These are phyloP conservation scores for Parasteatoda tepidariorum DNA, from an alignment of 1,140 invertebrate genomes.

Conservation along the genomic window DNA sequence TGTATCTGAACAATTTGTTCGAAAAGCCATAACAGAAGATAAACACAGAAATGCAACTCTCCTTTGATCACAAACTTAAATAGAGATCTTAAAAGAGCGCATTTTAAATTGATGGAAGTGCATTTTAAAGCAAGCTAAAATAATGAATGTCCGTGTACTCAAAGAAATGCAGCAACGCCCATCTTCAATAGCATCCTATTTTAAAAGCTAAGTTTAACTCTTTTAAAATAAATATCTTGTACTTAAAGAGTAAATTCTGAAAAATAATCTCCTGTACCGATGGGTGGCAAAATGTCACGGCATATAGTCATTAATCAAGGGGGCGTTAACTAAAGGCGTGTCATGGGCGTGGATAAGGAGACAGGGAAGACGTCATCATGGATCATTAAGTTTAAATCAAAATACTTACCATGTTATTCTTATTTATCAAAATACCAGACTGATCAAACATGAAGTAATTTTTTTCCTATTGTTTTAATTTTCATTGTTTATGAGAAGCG, in stretches of 20 bases:
- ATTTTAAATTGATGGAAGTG: background rate
- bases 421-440: background rate
- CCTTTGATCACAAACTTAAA: no score
- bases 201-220: background rate
- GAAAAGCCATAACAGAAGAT: no score
- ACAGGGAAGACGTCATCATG: conserved; percentile 40
- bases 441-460: no score
- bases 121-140: background rate
- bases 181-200: no score
- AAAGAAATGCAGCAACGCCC: no score
- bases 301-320: conserved; percentile 56
- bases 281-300: conserved; percentile 32
- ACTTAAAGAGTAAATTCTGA: background rate
- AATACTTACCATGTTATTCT: background rate
- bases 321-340: conserved; percentile 55
- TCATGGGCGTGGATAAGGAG: conserved; percentile 30
- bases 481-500: no score
- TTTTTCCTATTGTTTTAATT: no score
- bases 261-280: conserved; percentile 39
- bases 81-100: background rate
- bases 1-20: no score
- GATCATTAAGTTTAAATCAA: conserved; percentile 38
- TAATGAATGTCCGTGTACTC: background rate
- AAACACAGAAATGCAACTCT: no score
- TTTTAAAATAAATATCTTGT: background rate